A percentile compares a stretch with the other conserved stretches of the same genome.
Evolutionary conservation across 2,888 invertebrate genomes (phyloP).

Genomic region (Plebejus melissa): DNA sequence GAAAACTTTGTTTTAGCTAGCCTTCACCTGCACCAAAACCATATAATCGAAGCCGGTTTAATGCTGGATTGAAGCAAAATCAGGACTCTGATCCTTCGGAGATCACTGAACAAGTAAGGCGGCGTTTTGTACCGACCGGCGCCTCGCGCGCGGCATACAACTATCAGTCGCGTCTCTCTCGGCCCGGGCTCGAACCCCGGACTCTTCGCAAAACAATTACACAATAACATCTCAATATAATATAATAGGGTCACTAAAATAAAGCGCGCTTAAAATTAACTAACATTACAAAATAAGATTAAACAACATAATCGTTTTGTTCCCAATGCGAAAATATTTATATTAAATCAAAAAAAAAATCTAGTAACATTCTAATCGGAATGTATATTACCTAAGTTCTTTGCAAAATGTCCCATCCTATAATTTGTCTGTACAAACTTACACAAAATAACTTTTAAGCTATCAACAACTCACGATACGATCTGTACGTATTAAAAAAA

Average conservation of each 20-base stretch:
- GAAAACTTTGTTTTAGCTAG: too few relatives aligned
- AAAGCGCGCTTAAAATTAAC: constrained; percentile 76
- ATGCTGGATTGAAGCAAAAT: not conserved
- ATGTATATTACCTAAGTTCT: constrained; percentile 78
- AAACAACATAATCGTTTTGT: constrained; percentile 78
- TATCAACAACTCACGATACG: constrained; percentile 72
- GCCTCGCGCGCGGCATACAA: constrained; percentile 60
- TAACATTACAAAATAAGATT: constrained; percentile 79
- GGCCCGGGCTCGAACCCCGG: constrained; percentile 63
- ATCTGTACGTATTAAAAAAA: constrained; percentile 61
- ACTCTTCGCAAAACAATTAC: constrained; percentile 75
- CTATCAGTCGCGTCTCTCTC: constrained; percentile 76
- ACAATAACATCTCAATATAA: constrained; percentile 77
- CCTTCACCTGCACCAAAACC: not conserved
- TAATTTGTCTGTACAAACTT: constrained; percentile 72
- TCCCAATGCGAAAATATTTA: constrained; percentile 74
- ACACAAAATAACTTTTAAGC: constrained; percentile 74
- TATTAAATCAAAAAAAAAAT: constrained; percentile 64
- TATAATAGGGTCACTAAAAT: constrained; percentile 71
- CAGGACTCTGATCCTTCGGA: constrained; percentile 39
- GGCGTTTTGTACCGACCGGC: constrained; percentile 76
- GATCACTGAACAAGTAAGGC: constrained; percentile 73
- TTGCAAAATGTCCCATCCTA: constrained; percentile 79
- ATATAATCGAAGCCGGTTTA: not conserved
- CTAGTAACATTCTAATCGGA: constrained; percentile 79